These are phyloP conservation scores for Fistularia commersonii DNA, from an alignment of 2,797 vertebrate species.

Conservation along the genomic window DNA sequence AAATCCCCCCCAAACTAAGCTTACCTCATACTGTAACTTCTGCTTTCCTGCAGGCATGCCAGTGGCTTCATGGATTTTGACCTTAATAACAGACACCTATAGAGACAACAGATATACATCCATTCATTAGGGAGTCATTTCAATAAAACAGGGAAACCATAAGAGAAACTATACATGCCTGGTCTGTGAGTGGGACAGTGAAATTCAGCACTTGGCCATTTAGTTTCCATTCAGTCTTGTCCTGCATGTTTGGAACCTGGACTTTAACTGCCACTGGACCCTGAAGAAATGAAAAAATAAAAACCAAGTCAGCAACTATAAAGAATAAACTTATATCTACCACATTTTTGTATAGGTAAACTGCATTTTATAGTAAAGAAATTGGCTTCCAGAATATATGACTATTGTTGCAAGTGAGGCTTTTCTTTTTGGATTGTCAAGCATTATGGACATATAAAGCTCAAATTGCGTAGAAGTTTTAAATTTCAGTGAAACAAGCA, in stretches of 20 bases:
- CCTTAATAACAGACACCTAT: slow-evolving; percentile 98
- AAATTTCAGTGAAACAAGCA: too few species aligned
- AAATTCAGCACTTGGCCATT: slow-evolving; percentile 93
- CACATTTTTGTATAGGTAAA: too few species aligned
- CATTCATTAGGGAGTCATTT: not conserved
- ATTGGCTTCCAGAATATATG: too few species aligned
- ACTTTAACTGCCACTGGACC: slow-evolving; percentile 90
- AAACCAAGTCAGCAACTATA: not conserved
- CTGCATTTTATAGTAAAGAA: too few species aligned
- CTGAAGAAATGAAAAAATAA: slow-evolving; percentile 24
- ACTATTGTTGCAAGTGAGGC: too few species aligned
- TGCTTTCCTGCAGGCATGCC: slow-evolving; percentile 98
- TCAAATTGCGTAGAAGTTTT: too few species aligned
- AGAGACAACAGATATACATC: slow-evolving; percentile 32
- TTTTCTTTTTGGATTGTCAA: too few species aligned
- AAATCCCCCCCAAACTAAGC: not conserved
- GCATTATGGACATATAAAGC: too few species aligned
- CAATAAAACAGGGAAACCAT: not conserved
- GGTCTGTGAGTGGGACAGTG: slow-evolving; percentile 93
- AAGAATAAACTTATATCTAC: not conserved
- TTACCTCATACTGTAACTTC: slow-evolving; percentile 96
- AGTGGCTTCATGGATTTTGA: slow-evolving; percentile 98
- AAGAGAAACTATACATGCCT: slow-evolving; percentile 70
- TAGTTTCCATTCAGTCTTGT: slow-evolving; percentile 98
- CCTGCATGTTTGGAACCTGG: slow-evolving; percentile 99